A percentile compares a stretch with the other conserved stretches of the same genome.
These are phyloP conservation scores for Stichodactyla mertensii DNA, from an alignment of 64 coral and sea anemone genomes.

Conservation along the genomic window DNA sequence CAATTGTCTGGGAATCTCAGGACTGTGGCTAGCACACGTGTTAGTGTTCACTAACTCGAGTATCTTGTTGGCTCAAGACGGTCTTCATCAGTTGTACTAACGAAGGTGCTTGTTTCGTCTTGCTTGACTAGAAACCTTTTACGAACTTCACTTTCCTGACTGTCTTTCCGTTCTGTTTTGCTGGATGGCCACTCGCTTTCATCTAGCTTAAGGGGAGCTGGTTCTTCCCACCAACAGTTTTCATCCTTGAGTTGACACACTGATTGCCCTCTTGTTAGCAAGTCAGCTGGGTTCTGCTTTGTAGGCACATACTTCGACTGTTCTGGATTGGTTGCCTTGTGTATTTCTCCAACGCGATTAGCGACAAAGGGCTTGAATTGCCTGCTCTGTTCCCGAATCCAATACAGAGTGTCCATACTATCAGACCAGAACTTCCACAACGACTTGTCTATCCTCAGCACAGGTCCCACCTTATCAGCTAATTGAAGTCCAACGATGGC, in stretches of 20 bases:
- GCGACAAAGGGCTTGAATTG: conserved; percentile 40
- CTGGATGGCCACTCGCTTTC: conserved; percentile 12
- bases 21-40: conserved; percentile 25
- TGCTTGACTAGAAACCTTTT: neutral
- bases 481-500: conserved; percentile 34
- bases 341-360: conserved; percentile 40
- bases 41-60: conserved; percentile 30
- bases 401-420: conserved; percentile 22
- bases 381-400: neutral
- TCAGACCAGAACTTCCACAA: conserved; percentile 24
- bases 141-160: conserved; percentile 1
- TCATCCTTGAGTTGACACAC: neutral
- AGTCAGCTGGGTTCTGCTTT: conserved; percentile 21
- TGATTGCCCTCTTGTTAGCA: conserved; percentile 31
- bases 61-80: conserved; percentile 24
- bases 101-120: neutral
- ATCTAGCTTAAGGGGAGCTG: conserved; percentile 11
- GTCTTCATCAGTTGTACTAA: neutral
- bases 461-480: neutral
- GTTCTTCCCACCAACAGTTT: conserved; percentile 12
- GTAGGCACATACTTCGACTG: conserved; percentile 25
- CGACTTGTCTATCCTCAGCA: neutral
- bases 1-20: conserved; percentile 24
- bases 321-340: conserved; percentile 19
- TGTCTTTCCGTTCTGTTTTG: neutral